These are phyloP conservation scores for Fissipunctia ypsillon DNA, from an alignment of 2,888 invertebrate species.

Conservation along the genomic window DNA sequence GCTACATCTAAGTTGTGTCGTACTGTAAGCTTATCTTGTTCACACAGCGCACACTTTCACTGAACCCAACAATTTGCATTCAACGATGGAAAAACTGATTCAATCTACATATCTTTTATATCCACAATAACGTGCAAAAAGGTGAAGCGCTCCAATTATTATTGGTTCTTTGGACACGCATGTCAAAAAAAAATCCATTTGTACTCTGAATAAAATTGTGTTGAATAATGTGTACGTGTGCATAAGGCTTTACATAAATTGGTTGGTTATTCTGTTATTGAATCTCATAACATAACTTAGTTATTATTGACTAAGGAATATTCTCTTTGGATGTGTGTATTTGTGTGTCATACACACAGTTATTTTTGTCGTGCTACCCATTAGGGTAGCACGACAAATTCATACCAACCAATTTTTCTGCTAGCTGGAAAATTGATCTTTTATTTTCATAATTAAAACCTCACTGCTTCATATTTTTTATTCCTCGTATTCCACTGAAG, in stretches of 20 bases:
- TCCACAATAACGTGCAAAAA: constrained; percentile 7
- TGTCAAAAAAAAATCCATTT: neutral
- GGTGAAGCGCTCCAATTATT: constrained; percentile 22
- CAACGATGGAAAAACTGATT: constrained; percentile 52
- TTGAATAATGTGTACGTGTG: neutral
- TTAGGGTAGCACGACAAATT: neutral
- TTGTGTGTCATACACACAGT: no score
- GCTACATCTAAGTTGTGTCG: no score
- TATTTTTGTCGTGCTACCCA: no score
- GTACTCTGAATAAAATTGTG: neutral
- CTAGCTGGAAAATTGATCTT: neutral
- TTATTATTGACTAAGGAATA: neutral
- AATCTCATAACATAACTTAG: no score
- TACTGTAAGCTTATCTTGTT: constrained; percentile 47
- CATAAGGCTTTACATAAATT: neutral
- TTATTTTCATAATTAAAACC: neutral
- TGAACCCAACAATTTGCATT: constrained; percentile 53
- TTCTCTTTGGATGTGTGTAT: neutral
- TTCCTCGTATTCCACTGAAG: constrained; percentile 1
- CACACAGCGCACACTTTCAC: constrained; percentile 18
- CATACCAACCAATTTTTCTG: neutral
- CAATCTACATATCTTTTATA: constrained; percentile 52
- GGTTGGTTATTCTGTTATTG: neutral
- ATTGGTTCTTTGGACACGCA: neutral
- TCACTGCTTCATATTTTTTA: neutral